phyloP scores from a whole-genome alignment of 2,888 invertebrate genomes.

The Melieria crassipennis region DNA sequence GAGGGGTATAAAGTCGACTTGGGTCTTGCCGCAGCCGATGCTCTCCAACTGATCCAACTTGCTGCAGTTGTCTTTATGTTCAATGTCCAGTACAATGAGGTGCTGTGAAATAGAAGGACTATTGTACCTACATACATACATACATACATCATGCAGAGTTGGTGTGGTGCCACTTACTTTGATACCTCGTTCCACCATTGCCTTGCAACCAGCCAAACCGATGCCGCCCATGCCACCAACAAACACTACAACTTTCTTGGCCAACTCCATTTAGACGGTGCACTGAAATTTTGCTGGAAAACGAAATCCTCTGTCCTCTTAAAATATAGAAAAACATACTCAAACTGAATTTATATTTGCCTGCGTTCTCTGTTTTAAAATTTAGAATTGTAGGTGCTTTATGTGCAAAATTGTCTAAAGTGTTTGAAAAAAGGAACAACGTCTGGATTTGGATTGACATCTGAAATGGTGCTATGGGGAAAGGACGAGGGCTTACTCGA shows the following conservation, averaged over 20 bases:
- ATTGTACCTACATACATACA: not conserved
- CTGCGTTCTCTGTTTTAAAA: too few species aligned
- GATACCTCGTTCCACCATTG: constrained; percentile 40
- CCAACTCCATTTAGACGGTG: too few species aligned
- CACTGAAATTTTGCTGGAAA: too few species aligned
- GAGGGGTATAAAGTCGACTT: constrained; percentile 33
- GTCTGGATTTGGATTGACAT: not conserved
- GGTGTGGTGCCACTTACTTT: constrained; percentile 35
- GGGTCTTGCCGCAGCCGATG: constrained; percentile 22
- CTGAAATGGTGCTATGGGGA: not conserved
- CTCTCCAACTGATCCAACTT: constrained; percentile 20
- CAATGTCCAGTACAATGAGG: constrained; percentile 46
- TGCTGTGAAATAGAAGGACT: constrained; percentile 37
- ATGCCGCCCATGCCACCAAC: constrained; percentile 53
- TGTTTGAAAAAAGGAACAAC: too few species aligned
- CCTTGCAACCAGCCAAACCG: constrained; percentile 46
- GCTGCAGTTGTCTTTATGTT: not conserved
- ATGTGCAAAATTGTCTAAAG: too few species aligned
- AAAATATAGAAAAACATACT: too few species aligned
- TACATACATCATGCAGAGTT: not conserved
- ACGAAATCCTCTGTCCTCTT: too few species aligned
- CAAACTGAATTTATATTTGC: too few species aligned
- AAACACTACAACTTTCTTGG: not conserved
- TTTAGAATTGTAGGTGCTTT: too few species aligned
- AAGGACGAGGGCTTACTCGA: not conserved